Conservation (phyloP, 1,140 invertebrate genomes). For the Radopholus similis region DNA sequence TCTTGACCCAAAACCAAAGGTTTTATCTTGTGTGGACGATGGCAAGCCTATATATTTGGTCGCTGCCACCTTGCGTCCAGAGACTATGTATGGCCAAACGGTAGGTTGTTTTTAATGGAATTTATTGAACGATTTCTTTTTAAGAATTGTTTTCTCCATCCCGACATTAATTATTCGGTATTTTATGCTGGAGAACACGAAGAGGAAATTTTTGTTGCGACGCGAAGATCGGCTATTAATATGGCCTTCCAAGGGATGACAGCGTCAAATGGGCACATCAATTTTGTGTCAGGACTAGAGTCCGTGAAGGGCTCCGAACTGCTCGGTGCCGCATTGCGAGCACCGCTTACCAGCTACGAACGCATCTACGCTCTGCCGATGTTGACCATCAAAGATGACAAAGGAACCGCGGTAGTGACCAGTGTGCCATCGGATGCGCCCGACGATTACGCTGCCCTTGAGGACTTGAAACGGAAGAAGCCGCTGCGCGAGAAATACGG, state of each 20-base stretch:
- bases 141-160: constrained; percentile 93
- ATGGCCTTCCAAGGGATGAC: constrained; percentile 94
- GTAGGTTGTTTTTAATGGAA: background rate
- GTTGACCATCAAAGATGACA: constrained; percentile 95
- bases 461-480: constrained; percentile 89
- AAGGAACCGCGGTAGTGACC: constrained; percentile 93
- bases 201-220: constrained; percentile 80
- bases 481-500: constrained; percentile 86
- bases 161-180: constrained; percentile 73
- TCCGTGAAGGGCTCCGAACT: constrained; percentile 62
- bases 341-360: constrained; percentile 77
- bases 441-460: constrained; percentile 91
- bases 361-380: constrained; percentile 90
- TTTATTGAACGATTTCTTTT: constrained; percentile 2
- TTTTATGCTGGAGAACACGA: constrained; percentile 61
- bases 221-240: constrained; percentile 78
- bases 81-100: constrained; percentile 99
- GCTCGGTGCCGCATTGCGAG: constrained; percentile 75
- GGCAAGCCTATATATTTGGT: constrained; percentile 74
- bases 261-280: constrained; percentile 73
- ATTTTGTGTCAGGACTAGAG: constrained; percentile 67
- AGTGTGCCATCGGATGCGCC: constrained; percentile 97
- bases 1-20: constrained; percentile 64
- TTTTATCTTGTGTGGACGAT: constrained; percentile 14
- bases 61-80: constrained; percentile 91